Evolutionary conservation across 2,113 vertebrate species (phyloP), one percentile per base, ranked within the genome.

Genomic region (Thalassarche chlororhynchos): DNA sequence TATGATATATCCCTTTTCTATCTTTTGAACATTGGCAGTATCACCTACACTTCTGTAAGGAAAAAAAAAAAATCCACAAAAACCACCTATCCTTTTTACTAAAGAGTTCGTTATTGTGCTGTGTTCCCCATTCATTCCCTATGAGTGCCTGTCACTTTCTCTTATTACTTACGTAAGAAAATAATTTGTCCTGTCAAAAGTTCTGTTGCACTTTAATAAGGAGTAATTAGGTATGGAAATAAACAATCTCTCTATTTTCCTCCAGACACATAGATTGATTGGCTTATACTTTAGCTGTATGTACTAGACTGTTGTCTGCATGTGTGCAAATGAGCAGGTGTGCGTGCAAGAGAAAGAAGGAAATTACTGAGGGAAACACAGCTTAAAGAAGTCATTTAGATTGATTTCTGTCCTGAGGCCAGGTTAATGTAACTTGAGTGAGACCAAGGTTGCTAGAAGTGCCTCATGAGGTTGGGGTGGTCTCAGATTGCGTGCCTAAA

Each of bases 191-290:
- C 62, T 80, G 74, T 93, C 89, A 91, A 46, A 95, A 95, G 38
- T 90, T 97, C 91, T 91, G n/a, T 64, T 95, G 68, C 77, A 88
- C 13, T 95, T 97, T 97, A 94, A 95, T 92, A 75, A 71, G 72
- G 47, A 96, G 44, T 77, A 95, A 97, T 92, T 94, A 91, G 14
- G 10, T 87, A 93, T 44, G 78, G 94, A 96, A 94, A 94, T 79
- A 95, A 95, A 84, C 64, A 84, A 89, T 81, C 51, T 66, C 66
- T 82, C 60, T 72, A 6, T 95, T 94, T 90, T 84, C 49, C 64
- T 96, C 21, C 44, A 89, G 74, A 74, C 69, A 78, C 46, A 78
- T 3, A 69, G 77, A 87, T 46, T 89, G 77, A 89, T 68, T 36
- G 66, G 72, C 8, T 87, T 61, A 49, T 49, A 40, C 23, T 76